Conservation (phyloP, 2,797 vertebrate genomes). For the Sebastes wilsoni region DNA sequence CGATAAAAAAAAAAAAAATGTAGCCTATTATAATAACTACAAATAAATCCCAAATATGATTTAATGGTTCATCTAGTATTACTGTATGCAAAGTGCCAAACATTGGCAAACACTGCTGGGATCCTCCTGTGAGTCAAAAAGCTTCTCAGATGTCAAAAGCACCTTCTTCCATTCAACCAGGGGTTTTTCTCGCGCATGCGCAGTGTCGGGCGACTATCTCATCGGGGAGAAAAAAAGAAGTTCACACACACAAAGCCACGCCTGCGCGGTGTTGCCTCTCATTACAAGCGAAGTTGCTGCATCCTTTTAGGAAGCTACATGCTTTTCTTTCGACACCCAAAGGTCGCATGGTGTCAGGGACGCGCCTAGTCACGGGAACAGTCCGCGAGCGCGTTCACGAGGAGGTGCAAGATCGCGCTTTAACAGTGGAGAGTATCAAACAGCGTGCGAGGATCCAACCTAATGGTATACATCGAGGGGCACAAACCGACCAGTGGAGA, state of each 20-base stretch:
- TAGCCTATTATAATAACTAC: background rate
- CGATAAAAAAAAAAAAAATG: background rate
- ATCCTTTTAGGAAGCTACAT: constrained; percentile 81
- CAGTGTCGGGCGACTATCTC: constrained; percentile 59
- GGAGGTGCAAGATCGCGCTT: constrained; percentile 80
- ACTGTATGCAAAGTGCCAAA: constrained; percentile 11
- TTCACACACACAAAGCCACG: constrained; percentile 82
- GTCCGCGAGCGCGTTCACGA: constrained; percentile 80
- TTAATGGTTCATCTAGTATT: background rate
- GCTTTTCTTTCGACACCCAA: constrained; percentile 81
- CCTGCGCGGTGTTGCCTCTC: constrained; percentile 76
- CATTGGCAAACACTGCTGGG: constrained; percentile 40
- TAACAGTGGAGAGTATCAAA: constrained; percentile 81
- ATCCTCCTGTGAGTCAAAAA: constrained; percentile 65
- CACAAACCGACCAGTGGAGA: constrained; percentile 71
- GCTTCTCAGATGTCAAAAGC: constrained; percentile 69
- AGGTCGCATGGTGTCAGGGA: constrained; percentile 86
- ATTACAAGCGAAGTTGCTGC: constrained; percentile 77
- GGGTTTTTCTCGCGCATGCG: constrained; percentile 80
- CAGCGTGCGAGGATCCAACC: constrained; percentile 79
- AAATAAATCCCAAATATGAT: background rate
- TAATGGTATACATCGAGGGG: constrained; percentile 78
- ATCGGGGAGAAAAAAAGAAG: constrained; percentile 68
- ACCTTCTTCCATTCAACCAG: constrained; percentile 58
- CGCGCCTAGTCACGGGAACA: constrained; percentile 85